Conservation (phyloP, 2,797 vertebrate species). For the Distichodus sexfasciatus region DNA sequence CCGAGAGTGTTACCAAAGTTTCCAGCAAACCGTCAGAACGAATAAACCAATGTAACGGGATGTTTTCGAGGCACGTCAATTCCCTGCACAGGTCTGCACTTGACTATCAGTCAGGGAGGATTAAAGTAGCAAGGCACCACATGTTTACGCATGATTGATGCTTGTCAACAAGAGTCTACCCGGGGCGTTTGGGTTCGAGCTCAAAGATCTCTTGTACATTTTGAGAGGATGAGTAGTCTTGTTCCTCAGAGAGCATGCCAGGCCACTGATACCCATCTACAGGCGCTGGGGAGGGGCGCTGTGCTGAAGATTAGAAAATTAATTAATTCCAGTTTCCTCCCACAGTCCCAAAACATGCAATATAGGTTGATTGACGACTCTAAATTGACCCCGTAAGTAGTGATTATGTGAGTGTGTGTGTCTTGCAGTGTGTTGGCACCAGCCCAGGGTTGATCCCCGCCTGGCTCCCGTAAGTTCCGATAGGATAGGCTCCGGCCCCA, state of each 20-base stretch:
- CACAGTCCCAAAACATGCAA: too few species aligned
- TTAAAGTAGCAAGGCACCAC: constrained; percentile 23
- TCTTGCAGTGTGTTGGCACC: too few species aligned
- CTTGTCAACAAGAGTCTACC: constrained; percentile 38
- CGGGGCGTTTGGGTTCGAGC: constrained; percentile 2
- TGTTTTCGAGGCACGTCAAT: constrained; percentile 21
- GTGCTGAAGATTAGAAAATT: neutral
- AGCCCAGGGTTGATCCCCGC: too few species aligned
- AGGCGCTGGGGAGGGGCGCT: neutral
- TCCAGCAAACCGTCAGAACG: neutral
- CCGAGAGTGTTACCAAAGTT: neutral
- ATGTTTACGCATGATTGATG: constrained; percentile 43
- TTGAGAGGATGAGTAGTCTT: constrained; percentile 15
- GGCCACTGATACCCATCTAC: neutral
- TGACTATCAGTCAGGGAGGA: constrained; percentile 38
- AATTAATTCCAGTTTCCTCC: neutral
- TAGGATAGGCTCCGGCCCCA: too few species aligned
- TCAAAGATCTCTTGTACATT: constrained; percentile 23
- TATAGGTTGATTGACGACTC: too few species aligned
- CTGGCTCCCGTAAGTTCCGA: too few species aligned
- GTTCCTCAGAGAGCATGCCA: constrained; percentile 5
- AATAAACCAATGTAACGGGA: constrained; percentile 34
- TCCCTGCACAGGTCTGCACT: constrained; percentile 15
- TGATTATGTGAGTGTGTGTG: too few species aligned
- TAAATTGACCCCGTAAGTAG: too few species aligned